Evolutionary conservation across 2,113 vertebrate genomes (phyloP).

Genomic region (Centropristis striata): DNA sequence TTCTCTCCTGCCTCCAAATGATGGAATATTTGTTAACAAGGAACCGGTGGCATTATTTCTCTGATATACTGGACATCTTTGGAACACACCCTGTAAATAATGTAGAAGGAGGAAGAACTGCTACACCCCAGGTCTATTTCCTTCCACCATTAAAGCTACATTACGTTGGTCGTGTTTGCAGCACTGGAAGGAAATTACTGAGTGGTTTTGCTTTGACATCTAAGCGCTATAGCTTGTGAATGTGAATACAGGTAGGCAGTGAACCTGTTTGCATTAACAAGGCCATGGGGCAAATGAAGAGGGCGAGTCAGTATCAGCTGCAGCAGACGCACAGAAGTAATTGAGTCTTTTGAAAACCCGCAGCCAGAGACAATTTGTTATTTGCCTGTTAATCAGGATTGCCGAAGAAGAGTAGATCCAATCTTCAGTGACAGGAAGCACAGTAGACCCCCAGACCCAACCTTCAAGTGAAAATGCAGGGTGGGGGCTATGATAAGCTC

Average conservation of each 20-base stretch:
- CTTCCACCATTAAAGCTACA: slow-evolving; percentile 8
- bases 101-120: background rate
- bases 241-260: slow-evolving; percentile 10
- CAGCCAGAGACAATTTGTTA: slow-evolving; percentile 48
- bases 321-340: slow-evolving; percentile 44
- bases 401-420: slow-evolving; percentile 38
- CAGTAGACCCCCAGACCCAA: slow-evolving; percentile 33
- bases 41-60: slow-evolving; percentile 20
- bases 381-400: slow-evolving; percentile 60
- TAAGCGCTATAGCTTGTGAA: background rate
- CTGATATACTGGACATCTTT: background rate
- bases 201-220: slow-evolving; percentile 8
- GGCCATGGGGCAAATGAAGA: slow-evolving; percentile 1
- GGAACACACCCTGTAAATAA: slow-evolving; percentile 17
- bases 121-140: background rate
- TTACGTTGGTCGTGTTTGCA: background rate
- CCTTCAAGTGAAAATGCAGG: slow-evolving; percentile 21
- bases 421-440: slow-evolving; percentile 63
- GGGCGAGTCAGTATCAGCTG: slow-evolving; percentile 13
- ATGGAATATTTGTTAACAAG: slow-evolving; percentile 34
- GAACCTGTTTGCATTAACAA: slow-evolving; percentile 20
- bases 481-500: slow-evolving; percentile 23
- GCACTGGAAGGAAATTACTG: slow-evolving; percentile 11
- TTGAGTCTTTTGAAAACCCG: slow-evolving; percentile 54
- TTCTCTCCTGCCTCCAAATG: slow-evolving; percentile 41